A percentile compares a stretch with the other conserved stretches of the same genome.
Conservation (phyloP, 2,797 vertebrate species). For the Lagocephalus sceleratus region DNA sequence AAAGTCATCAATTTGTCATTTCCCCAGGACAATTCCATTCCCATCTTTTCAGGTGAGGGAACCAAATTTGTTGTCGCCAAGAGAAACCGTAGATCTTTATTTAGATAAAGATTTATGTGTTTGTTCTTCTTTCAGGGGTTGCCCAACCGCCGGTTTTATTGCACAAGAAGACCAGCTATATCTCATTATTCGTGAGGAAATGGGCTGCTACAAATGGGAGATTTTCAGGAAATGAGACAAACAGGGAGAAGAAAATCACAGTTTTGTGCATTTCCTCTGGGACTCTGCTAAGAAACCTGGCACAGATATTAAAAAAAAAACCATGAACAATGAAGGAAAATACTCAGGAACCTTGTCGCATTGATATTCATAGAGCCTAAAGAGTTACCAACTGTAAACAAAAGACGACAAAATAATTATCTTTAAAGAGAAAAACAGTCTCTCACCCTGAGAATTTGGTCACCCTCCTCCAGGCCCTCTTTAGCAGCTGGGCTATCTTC, state of each 20-base stretch:
- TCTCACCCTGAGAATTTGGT: constrained; percentile 98
- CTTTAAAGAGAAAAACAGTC: constrained; percentile 3
- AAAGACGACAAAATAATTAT: background rate
- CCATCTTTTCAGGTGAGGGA: constrained; percentile 1
- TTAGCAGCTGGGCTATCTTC: constrained; percentile 98
- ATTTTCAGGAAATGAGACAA: constrained; percentile 53
- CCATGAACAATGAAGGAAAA: constrained; percentile 38
- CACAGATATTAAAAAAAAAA: constrained; percentile 60
- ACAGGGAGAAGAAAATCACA: constrained; percentile 55
- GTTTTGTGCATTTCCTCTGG: constrained; percentile 28
- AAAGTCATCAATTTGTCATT: constrained; percentile 8
- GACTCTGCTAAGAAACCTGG: constrained; percentile 60
- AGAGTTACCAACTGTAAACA: constrained; percentile 29
- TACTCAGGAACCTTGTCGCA: constrained; percentile 33
- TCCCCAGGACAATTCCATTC: background rate
- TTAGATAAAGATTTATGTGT: constrained; percentile 31
- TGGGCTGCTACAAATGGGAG: constrained; percentile 46
- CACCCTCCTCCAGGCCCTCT: constrained; percentile 97
- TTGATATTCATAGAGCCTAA: constrained; percentile 33
- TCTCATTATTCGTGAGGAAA: constrained; percentile 44
- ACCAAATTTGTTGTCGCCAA: background rate
- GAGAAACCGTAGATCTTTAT: constrained; percentile 13
- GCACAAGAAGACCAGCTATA: constrained; percentile 41
- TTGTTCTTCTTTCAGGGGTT: constrained; percentile 27
- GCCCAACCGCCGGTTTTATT: constrained; percentile 48